Evolutionary conservation across 2,113 vertebrate genomes (phyloP), one percentile per base, ranked within the genome.

Genomic region (Callopanchax toddi): DNA sequence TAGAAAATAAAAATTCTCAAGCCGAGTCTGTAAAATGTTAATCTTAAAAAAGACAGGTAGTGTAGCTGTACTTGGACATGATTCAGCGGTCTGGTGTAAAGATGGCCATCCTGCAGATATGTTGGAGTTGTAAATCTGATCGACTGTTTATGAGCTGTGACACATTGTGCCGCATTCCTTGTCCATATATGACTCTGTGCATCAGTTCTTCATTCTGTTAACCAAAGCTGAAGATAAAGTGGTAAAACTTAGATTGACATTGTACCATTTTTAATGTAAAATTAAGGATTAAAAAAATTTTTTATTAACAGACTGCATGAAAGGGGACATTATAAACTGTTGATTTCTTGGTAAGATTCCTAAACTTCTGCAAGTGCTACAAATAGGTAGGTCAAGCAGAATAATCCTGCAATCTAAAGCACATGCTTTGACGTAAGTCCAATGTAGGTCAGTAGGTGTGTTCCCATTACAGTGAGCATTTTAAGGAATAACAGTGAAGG

Each of bases 161-260:
- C 52, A 60, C 32, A 76, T 83, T 81, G 83, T 80, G 78, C 84
- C 79, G 69, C 83, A 85, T 90, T 93, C 92, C 85, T 90, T 95
- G 84, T 83, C 93, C 87, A 84, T 94, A 94, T 94, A 93, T 89
- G 92, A 89, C 88, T 60, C 54, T 54, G 16, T 50, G 48, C 85
- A 83, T 93, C 91, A 89, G 85, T 78, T 82, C 87, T 92, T 93
- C 88, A 88, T 54, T 93, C 84, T 92, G 85, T 94, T 93, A 93
- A 93, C 91, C 86, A 89, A 89, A 86, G 52, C 70, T 64, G 79
- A 90, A 93, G 91, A 93, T 92, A 92, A 91, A 93, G 91, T 87
- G 90, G 88, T 85, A 81, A 88, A 87, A 81, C 58, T 85, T 70
- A 65, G 71, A 83, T 90, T 92, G 79, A 55, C 36, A 55, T 40